These are phyloP conservation scores for Uria aalge DNA, from an alignment of 2,113 vertebrate genomes.

Conservation along the genomic window DNA sequence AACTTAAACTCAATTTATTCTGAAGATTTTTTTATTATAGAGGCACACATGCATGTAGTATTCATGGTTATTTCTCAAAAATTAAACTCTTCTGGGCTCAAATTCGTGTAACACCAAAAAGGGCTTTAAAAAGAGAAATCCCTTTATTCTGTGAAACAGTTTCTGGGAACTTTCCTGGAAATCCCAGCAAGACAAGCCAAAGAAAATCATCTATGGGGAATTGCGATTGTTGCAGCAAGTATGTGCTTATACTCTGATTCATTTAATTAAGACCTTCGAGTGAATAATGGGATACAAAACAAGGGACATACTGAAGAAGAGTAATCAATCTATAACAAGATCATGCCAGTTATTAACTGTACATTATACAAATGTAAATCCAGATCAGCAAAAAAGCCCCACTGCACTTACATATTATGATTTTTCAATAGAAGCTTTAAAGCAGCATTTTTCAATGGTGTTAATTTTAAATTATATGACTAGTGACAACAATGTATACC, in stretches of 20 bases:
- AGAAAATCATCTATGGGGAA: slow-evolving; percentile 58
- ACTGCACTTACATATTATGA: not conserved
- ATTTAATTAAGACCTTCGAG: slow-evolving; percentile 38
- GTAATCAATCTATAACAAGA: slow-evolving; percentile 19
- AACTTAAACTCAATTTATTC: slow-evolving; percentile 19
- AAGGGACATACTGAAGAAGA: slow-evolving; percentile 23
- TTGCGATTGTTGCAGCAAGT: slow-evolving; percentile 54
- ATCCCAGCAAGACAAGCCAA: slow-evolving; percentile 52
- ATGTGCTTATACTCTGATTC: slow-evolving; percentile 48
- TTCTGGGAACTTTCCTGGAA: slow-evolving; percentile 64
- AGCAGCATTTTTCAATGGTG: not conserved
- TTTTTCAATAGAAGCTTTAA: slow-evolving; percentile 26
- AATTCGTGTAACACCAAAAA: slow-evolving; percentile 44
- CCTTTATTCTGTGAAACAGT: slow-evolving; percentile 40
- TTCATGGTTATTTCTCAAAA: slow-evolving; percentile 41
- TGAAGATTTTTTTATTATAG: slow-evolving; percentile 17
- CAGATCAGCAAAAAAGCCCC: not conserved
- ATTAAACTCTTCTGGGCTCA: slow-evolving; percentile 50
- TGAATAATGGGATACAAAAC: slow-evolving; percentile 42
- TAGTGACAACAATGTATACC: slow-evolving; percentile 16
- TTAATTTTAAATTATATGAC: slow-evolving; percentile 37
- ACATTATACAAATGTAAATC: not conserved
- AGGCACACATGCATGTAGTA: slow-evolving; percentile 29
- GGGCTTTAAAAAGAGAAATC: slow-evolving; percentile 46
- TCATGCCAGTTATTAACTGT: not conserved